Conservation (phyloP, 2,113 vertebrate species). For the Neomonachus schauinslandi region DNA sequence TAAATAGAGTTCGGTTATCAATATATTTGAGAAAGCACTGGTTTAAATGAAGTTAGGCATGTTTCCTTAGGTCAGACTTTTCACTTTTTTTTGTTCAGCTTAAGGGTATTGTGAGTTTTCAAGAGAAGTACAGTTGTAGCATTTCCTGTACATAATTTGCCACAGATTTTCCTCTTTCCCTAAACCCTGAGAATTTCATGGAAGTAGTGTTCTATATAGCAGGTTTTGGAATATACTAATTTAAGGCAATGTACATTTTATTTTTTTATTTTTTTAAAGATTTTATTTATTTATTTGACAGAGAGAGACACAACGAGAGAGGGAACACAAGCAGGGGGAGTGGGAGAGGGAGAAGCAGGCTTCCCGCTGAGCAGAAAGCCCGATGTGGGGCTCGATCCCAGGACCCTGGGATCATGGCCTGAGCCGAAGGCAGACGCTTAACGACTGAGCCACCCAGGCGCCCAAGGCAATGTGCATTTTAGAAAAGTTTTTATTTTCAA, state of each 20-base stretch:
- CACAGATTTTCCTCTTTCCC: not conserved
- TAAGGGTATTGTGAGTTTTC: not conserved
- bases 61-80: not conserved
- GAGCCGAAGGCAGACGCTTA: too few relatives aligned
- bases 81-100: not conserved
- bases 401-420: too few relatives aligned
- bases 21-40: conserved; percentile 10
- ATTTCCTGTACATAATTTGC: conserved; percentile 11
- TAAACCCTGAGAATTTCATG: not conserved
- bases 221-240: not conserved
- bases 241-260: conserved; percentile 33
- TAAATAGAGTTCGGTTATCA: not conserved
- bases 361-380: too few relatives aligned
- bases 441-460: too few relatives aligned
- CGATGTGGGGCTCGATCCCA: too few relatives aligned
- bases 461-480: conserved; percentile 5
- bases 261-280: too few relatives aligned
- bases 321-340: too few relatives aligned
- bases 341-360: too few relatives aligned
- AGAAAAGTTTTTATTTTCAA: conserved; percentile 28
- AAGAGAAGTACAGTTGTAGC: not conserved
- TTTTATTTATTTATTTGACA: too few relatives aligned
- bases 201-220: not conserved
- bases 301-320: too few relatives aligned
- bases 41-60: conserved; percentile 34